phyloP scores from a whole-genome alignment of 2,888 invertebrate genomes.

The Cosmopolites sordidus region DNA sequence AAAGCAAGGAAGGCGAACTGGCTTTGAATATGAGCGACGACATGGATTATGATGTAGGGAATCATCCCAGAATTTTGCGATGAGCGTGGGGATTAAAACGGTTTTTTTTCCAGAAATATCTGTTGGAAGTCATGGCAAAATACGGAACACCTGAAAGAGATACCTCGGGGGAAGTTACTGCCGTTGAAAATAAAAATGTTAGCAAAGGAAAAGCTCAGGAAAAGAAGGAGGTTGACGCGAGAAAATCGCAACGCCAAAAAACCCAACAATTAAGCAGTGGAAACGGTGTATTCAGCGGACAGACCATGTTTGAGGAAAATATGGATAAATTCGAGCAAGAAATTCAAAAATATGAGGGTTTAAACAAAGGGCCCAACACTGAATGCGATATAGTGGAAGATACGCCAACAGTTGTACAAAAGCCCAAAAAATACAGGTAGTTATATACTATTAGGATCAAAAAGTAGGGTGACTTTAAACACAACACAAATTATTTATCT shows the following conservation, averaged over 20 bases:
- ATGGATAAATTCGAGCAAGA: constrained; percentile 19
- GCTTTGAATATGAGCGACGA: constrained; percentile 17
- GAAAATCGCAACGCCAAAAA: neutral
- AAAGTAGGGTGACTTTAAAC: too few species aligned
- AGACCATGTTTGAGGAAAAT: constrained; percentile 15
- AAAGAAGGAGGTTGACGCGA: neutral
- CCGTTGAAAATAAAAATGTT: neutral
- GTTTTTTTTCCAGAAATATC: constrained; percentile 31
- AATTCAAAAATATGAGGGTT: constrained; percentile 16
- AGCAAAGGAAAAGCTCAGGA: neutral
- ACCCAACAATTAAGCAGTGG: constrained; percentile 3
- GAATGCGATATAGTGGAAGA: constrained; percentile 20
- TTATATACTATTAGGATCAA: too few species aligned
- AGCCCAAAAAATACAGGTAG: constrained; percentile 9
- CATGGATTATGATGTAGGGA: constrained; percentile 30
- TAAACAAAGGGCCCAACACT: constrained; percentile 4
- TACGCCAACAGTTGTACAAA: constrained; percentile 12
- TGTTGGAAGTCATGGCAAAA: constrained; percentile 28
- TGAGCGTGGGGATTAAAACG: too few species aligned
- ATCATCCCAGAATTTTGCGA: too few species aligned
- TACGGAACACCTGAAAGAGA: constrained; percentile 22
- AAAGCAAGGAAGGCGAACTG: constrained; percentile 2
- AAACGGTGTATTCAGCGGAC: constrained; percentile 15
- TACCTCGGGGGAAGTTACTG: constrained; percentile 13
- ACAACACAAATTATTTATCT: too few species aligned